Percentiles rank a stretch among this genome's conserved stretches.
phyloP scores from a whole-genome alignment of 1,140 invertebrate genomes.

The Galleria mellonella region DNA sequence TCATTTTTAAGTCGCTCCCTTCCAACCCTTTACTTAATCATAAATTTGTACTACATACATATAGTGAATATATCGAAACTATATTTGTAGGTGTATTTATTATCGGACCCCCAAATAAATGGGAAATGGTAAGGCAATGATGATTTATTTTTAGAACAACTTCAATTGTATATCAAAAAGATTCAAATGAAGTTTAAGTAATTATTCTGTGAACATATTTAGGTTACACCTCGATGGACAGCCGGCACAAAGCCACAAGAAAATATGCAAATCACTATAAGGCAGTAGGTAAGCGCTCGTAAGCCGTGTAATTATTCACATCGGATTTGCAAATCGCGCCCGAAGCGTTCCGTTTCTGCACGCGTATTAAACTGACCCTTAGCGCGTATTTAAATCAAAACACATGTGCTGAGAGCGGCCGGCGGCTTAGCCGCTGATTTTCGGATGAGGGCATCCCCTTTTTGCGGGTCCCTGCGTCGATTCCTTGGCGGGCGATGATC shows the following conservation, averaged over 20 bases:
- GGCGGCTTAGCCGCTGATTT: constrained; percentile 63
- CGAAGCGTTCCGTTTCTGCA: constrained; percentile 58
- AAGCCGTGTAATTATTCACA: constrained; percentile 73
- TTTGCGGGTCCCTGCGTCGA: constrained; percentile 69
- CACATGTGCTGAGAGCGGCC: constrained; percentile 66
- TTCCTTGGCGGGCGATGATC: constrained; percentile 69
- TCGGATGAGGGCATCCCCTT: constrained; percentile 68
- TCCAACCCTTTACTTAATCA: no score
- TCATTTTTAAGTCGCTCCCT: neutral
- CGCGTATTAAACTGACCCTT: constrained; percentile 65
- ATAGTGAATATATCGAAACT: no score
- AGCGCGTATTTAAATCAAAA: constrained; percentile 69
- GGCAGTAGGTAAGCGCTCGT: constrained; percentile 70
- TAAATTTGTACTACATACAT: no score
- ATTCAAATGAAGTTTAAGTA: neutral
- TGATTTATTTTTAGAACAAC: no score
- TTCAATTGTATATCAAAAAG: no score
- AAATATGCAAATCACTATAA: constrained; percentile 71
- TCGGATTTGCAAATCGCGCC: constrained; percentile 68
- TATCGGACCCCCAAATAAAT: no score
- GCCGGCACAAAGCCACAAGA: constrained; percentile 51
- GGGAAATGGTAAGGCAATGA: no score
- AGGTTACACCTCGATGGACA: constrained; percentile 12
- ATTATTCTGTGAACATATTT: constrained; percentile 4
- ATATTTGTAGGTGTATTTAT: no score